phyloP scores from a whole-genome alignment of 2,888 invertebrate genomes.

The Timema podura region DNA sequence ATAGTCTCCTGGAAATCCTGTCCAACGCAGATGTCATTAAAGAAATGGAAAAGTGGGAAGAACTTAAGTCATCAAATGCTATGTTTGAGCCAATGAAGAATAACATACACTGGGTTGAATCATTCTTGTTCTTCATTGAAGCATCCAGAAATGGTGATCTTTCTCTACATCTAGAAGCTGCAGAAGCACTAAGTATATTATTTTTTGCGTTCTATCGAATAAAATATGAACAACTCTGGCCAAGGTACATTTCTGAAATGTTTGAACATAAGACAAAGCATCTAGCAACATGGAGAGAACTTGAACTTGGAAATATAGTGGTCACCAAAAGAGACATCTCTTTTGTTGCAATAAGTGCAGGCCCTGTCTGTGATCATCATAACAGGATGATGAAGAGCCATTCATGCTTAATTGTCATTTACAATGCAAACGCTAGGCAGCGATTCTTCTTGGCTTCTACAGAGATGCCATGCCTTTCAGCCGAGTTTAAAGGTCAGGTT shows the following conservation, averaged over 20 bases:
- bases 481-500: no score
- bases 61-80: background rate
- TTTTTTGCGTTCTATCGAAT: background rate
- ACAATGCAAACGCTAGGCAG: constrained; percentile 3
- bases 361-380: background rate
- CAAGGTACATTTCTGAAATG: background rate
- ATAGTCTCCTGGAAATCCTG: background rate
- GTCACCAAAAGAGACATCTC: background rate
- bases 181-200: background rate
- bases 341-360: background rate
- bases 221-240: constrained; percentile 1
- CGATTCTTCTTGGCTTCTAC: constrained; percentile 1
- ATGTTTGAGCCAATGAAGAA: background rate
- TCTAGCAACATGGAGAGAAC: background rate
- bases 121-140: background rate
- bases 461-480: background rate
- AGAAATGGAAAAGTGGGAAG: background rate
- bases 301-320: background rate
- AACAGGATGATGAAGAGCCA: background rate
- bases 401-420: background rate
- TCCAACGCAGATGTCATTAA: background rate
- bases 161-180: background rate
- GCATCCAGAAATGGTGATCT: background rate
- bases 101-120: background rate
- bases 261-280: background rate